Conservation (phyloP, 2,888 invertebrate species). For the Ochlodes sylvanus region DNA sequence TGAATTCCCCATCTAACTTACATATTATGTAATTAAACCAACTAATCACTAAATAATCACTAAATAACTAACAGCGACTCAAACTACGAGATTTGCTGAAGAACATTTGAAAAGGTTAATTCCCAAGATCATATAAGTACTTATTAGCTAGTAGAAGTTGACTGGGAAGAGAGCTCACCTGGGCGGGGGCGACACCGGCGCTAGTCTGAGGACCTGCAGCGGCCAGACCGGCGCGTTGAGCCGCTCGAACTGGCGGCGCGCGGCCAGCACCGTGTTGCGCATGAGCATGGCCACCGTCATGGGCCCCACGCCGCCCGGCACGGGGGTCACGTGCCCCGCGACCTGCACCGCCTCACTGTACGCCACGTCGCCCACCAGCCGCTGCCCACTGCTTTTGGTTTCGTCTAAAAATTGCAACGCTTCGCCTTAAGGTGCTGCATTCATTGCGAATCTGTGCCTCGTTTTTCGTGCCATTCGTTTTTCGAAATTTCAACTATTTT, state of each 20-base stretch:
- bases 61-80: too few species aligned
- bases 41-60: too few species aligned
- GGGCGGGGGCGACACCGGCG: constrained; percentile 91
- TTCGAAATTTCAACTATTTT: too few species aligned
- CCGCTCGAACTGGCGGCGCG: constrained; percentile 86
- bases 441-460: too few species aligned
- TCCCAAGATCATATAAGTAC: too few species aligned
- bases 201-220: constrained; percentile 87
- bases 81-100: too few species aligned
- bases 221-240: constrained; percentile 88
- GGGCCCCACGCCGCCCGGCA: constrained; percentile 98
- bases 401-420: constrained; percentile 84
- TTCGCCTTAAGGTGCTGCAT: background rate
- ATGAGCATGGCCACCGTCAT: constrained; percentile 99
- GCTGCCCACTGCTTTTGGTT: constrained; percentile 90
- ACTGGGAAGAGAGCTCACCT: constrained; percentile 79
- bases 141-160: too few species aligned
- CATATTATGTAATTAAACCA: too few species aligned
- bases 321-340: constrained; percentile 96
- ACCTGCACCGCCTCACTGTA: constrained; percentile 91
- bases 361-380: constrained; percentile 97
- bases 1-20: too few species aligned
- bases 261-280: constrained; percentile 96
- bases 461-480: background rate
- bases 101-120: too few species aligned